These are phyloP conservation scores for Muscicapa striata DNA, from an alignment of 2,797 vertebrate species.

Conservation along the genomic window DNA sequence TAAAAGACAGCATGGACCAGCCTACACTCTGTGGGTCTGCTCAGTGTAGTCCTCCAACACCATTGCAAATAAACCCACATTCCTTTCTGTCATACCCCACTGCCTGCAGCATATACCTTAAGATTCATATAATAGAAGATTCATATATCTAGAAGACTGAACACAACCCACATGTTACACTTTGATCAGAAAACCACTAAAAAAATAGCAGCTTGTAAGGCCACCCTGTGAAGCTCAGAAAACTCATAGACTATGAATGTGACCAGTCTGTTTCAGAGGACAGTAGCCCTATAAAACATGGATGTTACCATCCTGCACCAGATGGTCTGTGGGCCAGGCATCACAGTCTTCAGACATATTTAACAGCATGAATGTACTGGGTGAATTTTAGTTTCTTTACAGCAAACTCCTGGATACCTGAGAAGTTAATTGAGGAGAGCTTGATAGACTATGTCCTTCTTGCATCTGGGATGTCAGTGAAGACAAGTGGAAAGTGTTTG, in stretches of 20 bases:
- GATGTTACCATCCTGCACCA: background rate
- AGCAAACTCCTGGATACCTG: background rate
- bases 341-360: background rate
- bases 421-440: background rate
- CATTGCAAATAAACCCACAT: background rate
- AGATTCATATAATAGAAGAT: background rate
- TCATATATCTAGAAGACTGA: background rate
- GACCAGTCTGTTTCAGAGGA: background rate
- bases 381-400: background rate
- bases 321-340: background rate
- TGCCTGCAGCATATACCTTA: background rate
- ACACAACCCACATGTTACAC: background rate
- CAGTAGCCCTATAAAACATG: background rate
- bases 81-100: background rate
- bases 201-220: background rate
- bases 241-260: fast-evolving
- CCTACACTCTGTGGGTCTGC: background rate
- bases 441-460: background rate
- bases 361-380: background rate
- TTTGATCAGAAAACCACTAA: background rate
- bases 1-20: background rate
- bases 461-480: background rate
- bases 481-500: background rate
- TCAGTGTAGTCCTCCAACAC: background rate
- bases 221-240: background rate